Conservation (phyloP, 2,888 invertebrate species). For the Metalampra italica region DNA sequence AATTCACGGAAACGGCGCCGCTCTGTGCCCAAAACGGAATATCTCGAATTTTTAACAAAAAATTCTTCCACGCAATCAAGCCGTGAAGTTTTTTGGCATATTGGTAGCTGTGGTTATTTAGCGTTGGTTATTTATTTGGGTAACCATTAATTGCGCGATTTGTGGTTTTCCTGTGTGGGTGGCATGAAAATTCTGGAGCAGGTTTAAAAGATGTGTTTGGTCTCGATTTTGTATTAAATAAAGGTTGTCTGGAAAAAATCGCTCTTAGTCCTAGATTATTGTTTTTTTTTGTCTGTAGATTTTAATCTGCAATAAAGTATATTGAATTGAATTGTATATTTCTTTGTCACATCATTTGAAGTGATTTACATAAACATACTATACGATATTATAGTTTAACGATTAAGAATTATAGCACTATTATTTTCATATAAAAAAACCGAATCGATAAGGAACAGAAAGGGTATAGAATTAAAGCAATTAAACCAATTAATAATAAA, state of each 20-base stretch:
- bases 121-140: background rate
- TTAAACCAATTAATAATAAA: background rate
- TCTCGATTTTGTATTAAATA: too few relatives aligned
- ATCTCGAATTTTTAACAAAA: background rate
- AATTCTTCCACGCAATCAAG: background rate
- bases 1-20: background rate
- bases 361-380: too few relatives aligned
- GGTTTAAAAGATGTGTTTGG: background rate
- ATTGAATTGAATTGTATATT: too few relatives aligned
- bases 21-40: background rate
- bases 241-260: too few relatives aligned
- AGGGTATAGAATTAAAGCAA: background rate
- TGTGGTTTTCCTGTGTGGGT: background rate
- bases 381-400: background rate
- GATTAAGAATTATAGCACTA: background rate
- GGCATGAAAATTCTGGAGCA: background rate
- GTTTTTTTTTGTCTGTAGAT: too few relatives aligned
- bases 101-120: slow-evolving; percentile 2
- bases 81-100: slow-evolving; percentile 2
- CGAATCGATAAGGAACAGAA: background rate
- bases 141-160: background rate
- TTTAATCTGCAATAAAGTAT: too few relatives aligned
- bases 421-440: background rate
- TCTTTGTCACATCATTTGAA: too few relatives aligned
- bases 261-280: too few relatives aligned